Percentiles rank a stretch among this genome's conserved stretches.
Evolutionary conservation across 2,888 invertebrate genomes (phyloP).

Genomic region (Tipula vernalis): DNA sequence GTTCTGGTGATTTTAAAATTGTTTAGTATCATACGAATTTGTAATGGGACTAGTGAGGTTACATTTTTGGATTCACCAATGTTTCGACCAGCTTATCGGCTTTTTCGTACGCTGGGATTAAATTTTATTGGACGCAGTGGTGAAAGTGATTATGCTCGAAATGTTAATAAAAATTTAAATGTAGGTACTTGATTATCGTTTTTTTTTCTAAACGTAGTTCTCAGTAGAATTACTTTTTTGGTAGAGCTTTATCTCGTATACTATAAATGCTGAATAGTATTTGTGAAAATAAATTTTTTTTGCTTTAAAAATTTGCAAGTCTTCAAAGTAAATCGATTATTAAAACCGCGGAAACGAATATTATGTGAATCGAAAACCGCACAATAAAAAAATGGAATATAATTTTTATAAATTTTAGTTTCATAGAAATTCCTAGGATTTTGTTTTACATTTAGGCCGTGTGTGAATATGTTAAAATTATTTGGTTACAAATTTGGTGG

Average conservation of each 20-base stretch:
- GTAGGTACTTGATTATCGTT: conserved; percentile 20
- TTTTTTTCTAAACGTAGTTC: neutral
- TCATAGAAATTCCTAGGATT: too few species aligned
- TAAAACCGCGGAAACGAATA: too few species aligned
- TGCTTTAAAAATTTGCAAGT: neutral
- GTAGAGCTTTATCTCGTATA: neutral
- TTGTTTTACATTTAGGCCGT: too few species aligned
- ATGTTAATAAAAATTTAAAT: conserved; percentile 22
- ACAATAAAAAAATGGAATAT: too few species aligned
- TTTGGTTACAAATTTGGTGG: too few species aligned
- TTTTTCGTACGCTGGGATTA: conserved; percentile 23
- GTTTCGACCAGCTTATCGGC: conserved; percentile 20
- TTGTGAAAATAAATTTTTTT: neutral
- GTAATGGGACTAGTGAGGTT: neutral
- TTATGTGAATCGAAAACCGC: too few species aligned
- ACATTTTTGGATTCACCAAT: neutral
- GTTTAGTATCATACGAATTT: neutral
- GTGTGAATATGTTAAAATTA: too few species aligned
- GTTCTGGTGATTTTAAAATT: neutral
- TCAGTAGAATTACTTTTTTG: neutral
- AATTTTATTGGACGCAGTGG: conserved; percentile 27
- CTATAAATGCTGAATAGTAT: neutral
- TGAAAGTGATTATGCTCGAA: conserved; percentile 24
- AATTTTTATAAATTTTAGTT: too few species aligned
- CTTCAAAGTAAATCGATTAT: neutral